Percentiles rank a stretch among this genome's conserved stretches.
phyloP scores from a whole-genome alignment of 23 tunicate species.

The Trididemnum miniatum region DNA sequence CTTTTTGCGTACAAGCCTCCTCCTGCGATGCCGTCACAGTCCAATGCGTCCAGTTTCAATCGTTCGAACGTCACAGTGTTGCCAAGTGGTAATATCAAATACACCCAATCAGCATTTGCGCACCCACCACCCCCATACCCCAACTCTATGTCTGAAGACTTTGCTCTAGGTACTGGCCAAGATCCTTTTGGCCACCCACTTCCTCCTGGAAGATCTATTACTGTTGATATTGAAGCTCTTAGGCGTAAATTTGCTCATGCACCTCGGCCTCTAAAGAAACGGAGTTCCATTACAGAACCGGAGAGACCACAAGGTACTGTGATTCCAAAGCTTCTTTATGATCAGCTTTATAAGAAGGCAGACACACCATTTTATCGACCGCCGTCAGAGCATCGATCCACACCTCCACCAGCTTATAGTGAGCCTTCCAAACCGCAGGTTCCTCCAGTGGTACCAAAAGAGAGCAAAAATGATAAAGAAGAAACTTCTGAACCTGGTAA shows the following conservation, averaged over 20 bases:
- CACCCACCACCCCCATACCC: constrained; percentile 88
- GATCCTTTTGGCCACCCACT: neutral
- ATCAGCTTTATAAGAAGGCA: constrained; percentile 85
- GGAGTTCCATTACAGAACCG: constrained; percentile 87
- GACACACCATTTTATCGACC: constrained; percentile 85
- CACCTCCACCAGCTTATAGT: constrained; percentile 75
- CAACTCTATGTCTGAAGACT: constrained; percentile 20
- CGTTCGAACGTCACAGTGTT: constrained; percentile 68
- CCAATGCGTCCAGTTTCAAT: constrained; percentile 5
- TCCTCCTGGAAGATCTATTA: constrained; percentile 39
- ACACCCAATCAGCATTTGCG: constrained; percentile 55
- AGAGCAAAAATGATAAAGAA: neutral
- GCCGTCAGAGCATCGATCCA: constrained; percentile 46
- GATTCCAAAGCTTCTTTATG: constrained; percentile 74
- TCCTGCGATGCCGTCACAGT: constrained; percentile 16
- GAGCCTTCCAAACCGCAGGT: constrained; percentile 35
- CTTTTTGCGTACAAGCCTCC: constrained; percentile 83
- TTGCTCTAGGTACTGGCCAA: neutral
- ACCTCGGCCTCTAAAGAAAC: constrained; percentile 89
- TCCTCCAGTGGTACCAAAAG: constrained; percentile 10
- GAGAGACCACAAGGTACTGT: constrained; percentile 85
- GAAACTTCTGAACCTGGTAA: constrained; percentile 20
- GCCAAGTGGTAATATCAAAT: constrained; percentile 82
- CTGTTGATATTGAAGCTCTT: constrained; percentile 66
- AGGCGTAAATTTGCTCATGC: constrained; percentile 86